Base-by-base conservation (phyloP, 1,140 invertebrate species). In the Lordiphosa mommai region DNA sequence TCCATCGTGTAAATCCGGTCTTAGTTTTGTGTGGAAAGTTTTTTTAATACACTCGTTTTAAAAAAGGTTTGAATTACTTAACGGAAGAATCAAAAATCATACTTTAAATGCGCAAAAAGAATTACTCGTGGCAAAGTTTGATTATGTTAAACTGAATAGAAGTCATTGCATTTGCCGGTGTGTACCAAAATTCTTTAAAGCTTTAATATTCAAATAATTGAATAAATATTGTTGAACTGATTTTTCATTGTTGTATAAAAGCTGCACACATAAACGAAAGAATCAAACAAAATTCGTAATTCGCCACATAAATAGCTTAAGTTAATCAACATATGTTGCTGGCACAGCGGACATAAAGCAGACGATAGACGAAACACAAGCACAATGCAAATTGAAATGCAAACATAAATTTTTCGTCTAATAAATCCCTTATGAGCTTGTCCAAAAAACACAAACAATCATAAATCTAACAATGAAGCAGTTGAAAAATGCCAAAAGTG, bases 401-500 rank as follows among this genome's bases (percentile, higher is more conserved):
- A 74, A 61, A 57, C 71, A 65, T 53, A 70, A 34, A 55, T 37
- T 51, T 16, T 23, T 56, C 36, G 13, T 50, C 32, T 51, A 48
- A 48, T 49, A 65, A 52, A 59, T 52, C 33, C 29, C 41, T 36
- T 44, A 59, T 43, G 20, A 23, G 20, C 20, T 23, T 23, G 20
- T 29, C 33, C 34, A 36, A 38, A 41, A 64, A 47, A 55, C 52
- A 34, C 43, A 16, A 30, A 37, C 41, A 61, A 23, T 6, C 68
- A 79, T 73, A 80, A 79, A 79, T 79, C 64, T 68, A 73, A 60
- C 58, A 61, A 52, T 57, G 47, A 46, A 51, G 33, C 61, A 36
- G 46, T 44, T 69, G 53, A 37, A 30, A 46, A 67, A 63, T 47
- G 48, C 49, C 4, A 37, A 56, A 57, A 53, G 44, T 17, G 37